These are phyloP conservation scores for Corapipo altera DNA, from an alignment of 2,113 vertebrate genomes.

Conservation along the genomic window DNA sequence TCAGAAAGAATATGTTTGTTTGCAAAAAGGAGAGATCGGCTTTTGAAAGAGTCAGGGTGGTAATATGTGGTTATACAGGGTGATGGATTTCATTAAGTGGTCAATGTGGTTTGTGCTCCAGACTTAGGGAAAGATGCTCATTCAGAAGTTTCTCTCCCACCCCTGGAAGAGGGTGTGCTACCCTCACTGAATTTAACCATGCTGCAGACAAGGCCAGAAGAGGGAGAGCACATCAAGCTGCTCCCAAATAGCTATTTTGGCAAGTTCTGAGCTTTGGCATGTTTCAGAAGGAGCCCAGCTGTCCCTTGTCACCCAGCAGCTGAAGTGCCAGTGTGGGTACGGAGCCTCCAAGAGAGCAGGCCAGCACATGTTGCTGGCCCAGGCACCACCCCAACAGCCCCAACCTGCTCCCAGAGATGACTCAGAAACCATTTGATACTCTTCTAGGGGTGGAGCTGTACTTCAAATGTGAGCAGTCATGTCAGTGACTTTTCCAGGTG, in stretches of 20 bases:
- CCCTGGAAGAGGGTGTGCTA: not conserved
- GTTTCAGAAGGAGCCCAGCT: not conserved
- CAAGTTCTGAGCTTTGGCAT: not conserved
- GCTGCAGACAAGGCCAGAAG: not conserved
- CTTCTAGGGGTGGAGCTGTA: not conserved
- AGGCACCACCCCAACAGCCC: not conserved
- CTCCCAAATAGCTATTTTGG: not conserved
- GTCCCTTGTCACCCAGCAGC: not conserved
- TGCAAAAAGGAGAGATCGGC: not conserved
- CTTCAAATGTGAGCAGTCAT: fast-evolving
- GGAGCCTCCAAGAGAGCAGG: not conserved
- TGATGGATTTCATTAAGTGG: not conserved
- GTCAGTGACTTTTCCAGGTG: not conserved
- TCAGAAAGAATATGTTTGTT: not conserved
- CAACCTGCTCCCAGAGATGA: not conserved
- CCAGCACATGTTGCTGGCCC: not conserved
- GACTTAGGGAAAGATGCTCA: not conserved
- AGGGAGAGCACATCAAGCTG: not conserved
- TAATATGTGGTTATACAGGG: not conserved
- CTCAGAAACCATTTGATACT: not conserved
- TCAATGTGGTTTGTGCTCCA: not conserved
- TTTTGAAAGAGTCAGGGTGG: not conserved
- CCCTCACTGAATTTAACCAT: not conserved
- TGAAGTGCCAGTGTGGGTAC: not conserved
- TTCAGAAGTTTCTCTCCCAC: not conserved